phyloP scores from a whole-genome alignment of 2,113 vertebrate species.

The Aphyosemion australe region DNA sequence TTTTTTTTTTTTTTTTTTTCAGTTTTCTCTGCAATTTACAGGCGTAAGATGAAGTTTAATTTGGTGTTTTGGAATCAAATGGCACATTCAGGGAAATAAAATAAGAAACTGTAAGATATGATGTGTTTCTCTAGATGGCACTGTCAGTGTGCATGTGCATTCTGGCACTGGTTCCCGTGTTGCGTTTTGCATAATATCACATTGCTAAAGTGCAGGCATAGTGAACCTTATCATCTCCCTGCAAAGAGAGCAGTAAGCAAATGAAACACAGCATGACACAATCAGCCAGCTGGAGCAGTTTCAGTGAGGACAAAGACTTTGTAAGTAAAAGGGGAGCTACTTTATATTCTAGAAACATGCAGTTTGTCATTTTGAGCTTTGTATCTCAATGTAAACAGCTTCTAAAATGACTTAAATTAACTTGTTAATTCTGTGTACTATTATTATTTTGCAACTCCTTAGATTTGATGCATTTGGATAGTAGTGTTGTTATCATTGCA shows the following conservation, averaged over 20 bases:
- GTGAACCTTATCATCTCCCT: conserved; percentile 8
- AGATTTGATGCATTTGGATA: neutral
- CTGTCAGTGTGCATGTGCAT: conserved; percentile 14
- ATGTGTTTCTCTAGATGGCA: conserved; percentile 48
- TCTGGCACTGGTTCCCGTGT: neutral
- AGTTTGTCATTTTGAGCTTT: conserved; percentile 23
- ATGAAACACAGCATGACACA: conserved; percentile 7
- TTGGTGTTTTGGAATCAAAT: neutral
- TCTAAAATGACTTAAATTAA: neutral
- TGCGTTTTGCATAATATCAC: conserved; percentile 1
- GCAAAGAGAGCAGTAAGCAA: neutral
- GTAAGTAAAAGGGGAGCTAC: conserved; percentile 12
- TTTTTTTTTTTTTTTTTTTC: too few species aligned
- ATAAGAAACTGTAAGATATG: conserved; percentile 15
- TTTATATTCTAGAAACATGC: neutral
- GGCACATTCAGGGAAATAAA: neutral
- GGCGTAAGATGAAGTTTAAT: too few species aligned
- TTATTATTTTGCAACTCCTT: neutral
- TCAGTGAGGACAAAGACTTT: conserved; percentile 15
- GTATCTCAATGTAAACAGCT: neutral
- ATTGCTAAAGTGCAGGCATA: neutral
- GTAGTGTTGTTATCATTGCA: neutral
- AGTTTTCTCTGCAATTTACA: too few species aligned
- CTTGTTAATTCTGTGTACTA: too few species aligned
- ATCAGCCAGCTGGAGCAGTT: conserved; percentile 12